Evolutionary conservation across 2,113 vertebrate species (phyloP), one percentile per base, ranked within the genome.

Genomic region (Mormoops blainvillei): DNA sequence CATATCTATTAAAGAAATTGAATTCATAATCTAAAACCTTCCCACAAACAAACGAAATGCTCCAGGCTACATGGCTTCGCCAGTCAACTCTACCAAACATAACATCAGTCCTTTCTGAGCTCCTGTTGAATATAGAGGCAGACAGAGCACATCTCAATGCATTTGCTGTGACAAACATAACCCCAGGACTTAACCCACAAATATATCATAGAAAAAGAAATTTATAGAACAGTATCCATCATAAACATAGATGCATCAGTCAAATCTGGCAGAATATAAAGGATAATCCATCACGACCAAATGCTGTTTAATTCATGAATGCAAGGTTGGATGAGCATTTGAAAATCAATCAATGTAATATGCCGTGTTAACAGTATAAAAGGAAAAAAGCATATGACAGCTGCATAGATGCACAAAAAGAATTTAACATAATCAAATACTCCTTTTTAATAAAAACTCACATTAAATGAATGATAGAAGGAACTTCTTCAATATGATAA

Each of bases 401-500:
- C 48, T 94, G 10, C 63, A 50, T 36, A 73, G 24, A 76, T 56
- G 24, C 52, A 45, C 20, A 38, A 54, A 96, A 94, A 70, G 31
- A 95, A 43, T 20, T 63, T 89, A 85, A 76, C n/a, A 73, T 78
- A 86, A 95, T 83, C 61, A 31, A 87, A 33, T 89, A 76, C 22
- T 93, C 48, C 33, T 89, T n/a, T 88, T 56, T 93, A 87, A 90
- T 81, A 90, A 93, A 84, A 83, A 38, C 56, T 89, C 50, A 78
- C 24, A 89, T 67, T 77, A 61, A 90, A 48, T 85, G 86, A 90
- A 83, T 65, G 84, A 86, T 48, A 90, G 70, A 73, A 89, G n/a
- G 24, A 93, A 78, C 8, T 77, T 83, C 83, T 31, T 95, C 67
- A 14, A 8, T 94, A 43, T 71, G 24, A 89, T 67, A 78, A 83